phyloP scores from a whole-genome alignment of 92 coral and sea anemone genomes.

The Metridium senile region DNA sequence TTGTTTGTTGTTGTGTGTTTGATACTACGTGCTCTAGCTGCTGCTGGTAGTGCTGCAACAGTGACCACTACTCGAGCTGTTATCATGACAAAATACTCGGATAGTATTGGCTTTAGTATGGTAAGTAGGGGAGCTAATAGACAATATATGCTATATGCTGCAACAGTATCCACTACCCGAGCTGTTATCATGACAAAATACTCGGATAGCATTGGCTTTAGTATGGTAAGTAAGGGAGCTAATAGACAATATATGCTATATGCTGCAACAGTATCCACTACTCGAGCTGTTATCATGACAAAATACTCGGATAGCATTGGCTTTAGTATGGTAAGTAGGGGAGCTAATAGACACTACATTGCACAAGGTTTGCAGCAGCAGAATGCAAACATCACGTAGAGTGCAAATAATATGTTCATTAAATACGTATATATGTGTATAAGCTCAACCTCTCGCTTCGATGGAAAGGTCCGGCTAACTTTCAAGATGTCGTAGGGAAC shows the following conservation, averaged over 20 bases:
- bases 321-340: constrained; percentile 27
- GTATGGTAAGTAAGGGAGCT: constrained; percentile 21
- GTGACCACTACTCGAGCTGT: constrained; percentile 25
- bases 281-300: constrained; percentile 19
- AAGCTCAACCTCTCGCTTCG: too few species aligned
- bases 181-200: constrained; percentile 25
- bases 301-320: constrained; percentile 22
- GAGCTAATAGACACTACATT: neutral
- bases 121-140: neutral
- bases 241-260: too few species aligned
- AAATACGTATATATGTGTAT: too few species aligned
- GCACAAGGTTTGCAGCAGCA: constrained; percentile 25
- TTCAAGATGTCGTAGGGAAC: too few species aligned
- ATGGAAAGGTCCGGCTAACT: too few species aligned
- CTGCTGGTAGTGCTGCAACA: constrained; percentile 25
- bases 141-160: too few species aligned
- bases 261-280: constrained; percentile 27
- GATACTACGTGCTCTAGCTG: constrained; percentile 13
- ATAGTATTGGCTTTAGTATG: constrained; percentile 24
- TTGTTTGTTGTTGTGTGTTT: constrained; percentile 23
- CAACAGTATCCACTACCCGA: constrained; percentile 20
- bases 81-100: constrained; percentile 18
- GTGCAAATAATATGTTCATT: too few species aligned
- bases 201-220: constrained; percentile 20
- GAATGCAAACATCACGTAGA: too few species aligned